phyloP scores from a whole-genome alignment of 2,113 vertebrate species.

The Microtus montanus region DNA sequence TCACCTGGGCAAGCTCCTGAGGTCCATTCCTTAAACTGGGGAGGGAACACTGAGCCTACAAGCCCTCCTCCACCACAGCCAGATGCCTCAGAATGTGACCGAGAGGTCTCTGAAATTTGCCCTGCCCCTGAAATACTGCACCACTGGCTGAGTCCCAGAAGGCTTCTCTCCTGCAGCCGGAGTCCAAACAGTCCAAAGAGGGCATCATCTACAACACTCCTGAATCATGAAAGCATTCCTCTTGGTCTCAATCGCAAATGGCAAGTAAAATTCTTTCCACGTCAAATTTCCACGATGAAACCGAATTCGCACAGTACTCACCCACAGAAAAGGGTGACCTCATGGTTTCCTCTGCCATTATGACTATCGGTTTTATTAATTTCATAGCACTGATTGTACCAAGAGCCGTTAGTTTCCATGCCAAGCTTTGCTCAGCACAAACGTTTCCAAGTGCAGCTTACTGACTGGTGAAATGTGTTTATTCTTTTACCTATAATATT shows the following conservation, averaged over 20 bases:
- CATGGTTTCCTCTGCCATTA: too few species aligned
- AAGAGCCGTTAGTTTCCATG: background rate
- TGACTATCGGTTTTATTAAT: background rate
- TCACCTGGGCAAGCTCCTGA: background rate
- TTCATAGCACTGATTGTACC: too few species aligned
- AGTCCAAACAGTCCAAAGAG: background rate
- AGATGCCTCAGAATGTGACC: background rate
- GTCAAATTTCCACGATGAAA: background rate
- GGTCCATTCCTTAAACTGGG: background rate
- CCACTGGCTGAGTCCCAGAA: background rate
- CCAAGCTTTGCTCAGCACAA: background rate
- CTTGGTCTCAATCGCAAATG: background rate
- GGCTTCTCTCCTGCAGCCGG: background rate
- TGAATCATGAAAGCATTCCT: too few species aligned
- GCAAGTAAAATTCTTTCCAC: background rate
- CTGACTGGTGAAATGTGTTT: background rate
- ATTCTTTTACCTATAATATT: background rate
- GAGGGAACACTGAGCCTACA: background rate
- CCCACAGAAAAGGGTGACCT: background rate
- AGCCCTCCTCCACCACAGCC: background rate
- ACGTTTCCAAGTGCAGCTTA: background rate
- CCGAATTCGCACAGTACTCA: background rate
- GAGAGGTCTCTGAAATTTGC: background rate
- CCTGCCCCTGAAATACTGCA: background rate
- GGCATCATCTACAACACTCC: background rate